Evolutionary conservation across 2,113 vertebrate genomes (phyloP), one percentile per base, ranked within the genome.

Genomic region (Hemichromis elongatus): DNA sequence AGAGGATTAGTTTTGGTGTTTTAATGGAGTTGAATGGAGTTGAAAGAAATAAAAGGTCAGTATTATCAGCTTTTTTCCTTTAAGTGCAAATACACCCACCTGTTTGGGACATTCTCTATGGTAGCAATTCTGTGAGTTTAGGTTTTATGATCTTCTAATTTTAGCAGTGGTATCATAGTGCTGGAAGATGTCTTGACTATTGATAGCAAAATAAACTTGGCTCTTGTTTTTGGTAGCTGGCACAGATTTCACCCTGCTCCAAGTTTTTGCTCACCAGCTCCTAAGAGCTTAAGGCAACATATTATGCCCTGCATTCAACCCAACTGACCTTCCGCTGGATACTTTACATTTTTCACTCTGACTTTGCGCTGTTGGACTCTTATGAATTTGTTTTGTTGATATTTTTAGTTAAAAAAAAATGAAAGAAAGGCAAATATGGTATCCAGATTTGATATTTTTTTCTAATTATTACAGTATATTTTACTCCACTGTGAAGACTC

Each of bases 161-260:
- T 90, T 56, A 88, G 80, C 68, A n/a, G 35, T 88, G 82, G 63
- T 83, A 84, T 42, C 75, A 82, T 35, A 80, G 73, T 47, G 66
- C 82, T 55, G 18, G 73, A 56, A 88, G 79, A 92, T 54, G 35
- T 83, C 77, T 80, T 90, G 83, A 86, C 79, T 87, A 55, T 5
- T 30, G 66, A 90, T 86, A 81, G 84, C 50, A 89, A 81, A 75
- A 85, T 28, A 84, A 66, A 83, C 78, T 87, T 87, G 79, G 80
- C 88, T 88, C 55, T 81, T 82, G 54, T 73, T 90, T 84, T 90
- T 84, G 78, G 87, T 85, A 80, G 81, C 84, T 87, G 78, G 59
- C 81, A 86, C 77, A 79, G 37, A 85, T 83, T 86, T 89, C 80
- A 84, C 79, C 84, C 37, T 37, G 53, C 28, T 56, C 57, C 70